These are phyloP conservation scores for Drosophila emarginata DNA, from an alignment of 2,888 invertebrate genomes.

Conservation along the genomic window DNA sequence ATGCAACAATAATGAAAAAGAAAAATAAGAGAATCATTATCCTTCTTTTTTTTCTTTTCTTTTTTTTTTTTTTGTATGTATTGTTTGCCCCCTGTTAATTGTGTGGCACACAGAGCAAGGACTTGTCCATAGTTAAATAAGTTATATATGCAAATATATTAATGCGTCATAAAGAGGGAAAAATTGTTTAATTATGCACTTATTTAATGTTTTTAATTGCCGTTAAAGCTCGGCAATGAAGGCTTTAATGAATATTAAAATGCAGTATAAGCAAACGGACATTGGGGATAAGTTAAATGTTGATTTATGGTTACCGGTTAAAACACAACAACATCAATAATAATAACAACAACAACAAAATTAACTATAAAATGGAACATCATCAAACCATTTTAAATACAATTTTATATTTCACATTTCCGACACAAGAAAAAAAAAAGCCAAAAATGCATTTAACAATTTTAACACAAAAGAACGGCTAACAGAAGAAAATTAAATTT, in stretches of 20 bases:
- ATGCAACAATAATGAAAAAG: not conserved
- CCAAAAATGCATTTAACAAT: no score
- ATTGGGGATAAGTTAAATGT: constrained; percentile 32
- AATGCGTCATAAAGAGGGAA: constrained; percentile 42
- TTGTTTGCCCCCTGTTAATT: constrained; percentile 25
- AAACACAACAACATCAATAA: constrained; percentile 5
- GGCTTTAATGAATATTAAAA: constrained; percentile 37
- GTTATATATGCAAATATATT: constrained; percentile 31
- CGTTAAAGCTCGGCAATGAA: constrained; percentile 44
- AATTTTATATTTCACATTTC: not conserved
- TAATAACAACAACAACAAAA: constrained; percentile 9
- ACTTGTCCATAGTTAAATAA: constrained; percentile 35
- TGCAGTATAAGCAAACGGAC: constrained; percentile 29
- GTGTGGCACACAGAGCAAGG: constrained; percentile 10
- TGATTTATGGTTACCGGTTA: constrained; percentile 37
- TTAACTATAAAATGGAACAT: constrained; percentile 3
- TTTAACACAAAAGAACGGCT: no score
- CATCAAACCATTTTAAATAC: constrained; percentile 1
- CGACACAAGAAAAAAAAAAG: no score
- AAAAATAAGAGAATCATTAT: constrained; percentile 11
- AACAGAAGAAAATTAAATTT: no score
- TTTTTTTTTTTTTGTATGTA: no score
- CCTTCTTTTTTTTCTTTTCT: constrained; percentile 19
- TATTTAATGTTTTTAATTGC: constrained; percentile 52
- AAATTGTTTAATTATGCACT: constrained; percentile 59